A percentile compares a stretch with the other conserved stretches of the same genome.
These are phyloP conservation scores for Oligia fasciuncula DNA, from an alignment of 2,888 invertebrate genomes.

Conservation along the genomic window DNA sequence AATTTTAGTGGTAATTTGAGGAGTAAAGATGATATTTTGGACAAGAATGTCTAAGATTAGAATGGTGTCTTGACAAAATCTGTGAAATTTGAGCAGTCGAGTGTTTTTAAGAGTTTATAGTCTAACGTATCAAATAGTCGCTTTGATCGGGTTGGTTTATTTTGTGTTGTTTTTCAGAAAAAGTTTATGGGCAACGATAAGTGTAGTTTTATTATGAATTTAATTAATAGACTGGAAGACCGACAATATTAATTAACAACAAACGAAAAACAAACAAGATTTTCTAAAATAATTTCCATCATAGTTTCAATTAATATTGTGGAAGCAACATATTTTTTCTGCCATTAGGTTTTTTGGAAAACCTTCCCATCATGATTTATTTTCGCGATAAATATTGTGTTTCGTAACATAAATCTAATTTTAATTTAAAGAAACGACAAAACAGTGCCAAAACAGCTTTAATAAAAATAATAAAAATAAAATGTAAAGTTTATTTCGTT, in stretches of 20 bases:
- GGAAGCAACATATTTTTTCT: background rate
- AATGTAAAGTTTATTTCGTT: conserved; percentile 20
- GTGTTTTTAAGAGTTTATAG: conserved; percentile 56
- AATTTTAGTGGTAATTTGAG: conserved; percentile 16
- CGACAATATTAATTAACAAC: background rate
- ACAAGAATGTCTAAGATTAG: conserved; percentile 40
- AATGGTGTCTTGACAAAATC: conserved; percentile 48
- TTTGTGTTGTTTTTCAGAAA: conserved; percentile 22
- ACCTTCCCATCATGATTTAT: background rate
- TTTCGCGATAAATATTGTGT: background rate
- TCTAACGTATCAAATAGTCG: conserved; percentile 27
- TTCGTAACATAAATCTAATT: background rate
- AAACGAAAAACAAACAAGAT: conserved; percentile 13
- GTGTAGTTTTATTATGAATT: conserved; percentile 1
- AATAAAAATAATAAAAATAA: conserved; percentile 4
- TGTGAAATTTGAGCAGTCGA: conserved; percentile 52
- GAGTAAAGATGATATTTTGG: background rate
- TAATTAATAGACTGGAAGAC: background rate
- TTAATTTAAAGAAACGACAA: background rate
- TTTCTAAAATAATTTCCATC: background rate
- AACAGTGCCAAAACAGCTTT: background rate
- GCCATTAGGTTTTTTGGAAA: background rate
- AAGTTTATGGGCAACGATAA: background rate
- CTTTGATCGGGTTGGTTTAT: conserved; percentile 16
- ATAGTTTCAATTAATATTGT: background rate